Conservation (phyloP, 2,888 invertebrate genomes). For the Tanypteryx hageni region DNA sequence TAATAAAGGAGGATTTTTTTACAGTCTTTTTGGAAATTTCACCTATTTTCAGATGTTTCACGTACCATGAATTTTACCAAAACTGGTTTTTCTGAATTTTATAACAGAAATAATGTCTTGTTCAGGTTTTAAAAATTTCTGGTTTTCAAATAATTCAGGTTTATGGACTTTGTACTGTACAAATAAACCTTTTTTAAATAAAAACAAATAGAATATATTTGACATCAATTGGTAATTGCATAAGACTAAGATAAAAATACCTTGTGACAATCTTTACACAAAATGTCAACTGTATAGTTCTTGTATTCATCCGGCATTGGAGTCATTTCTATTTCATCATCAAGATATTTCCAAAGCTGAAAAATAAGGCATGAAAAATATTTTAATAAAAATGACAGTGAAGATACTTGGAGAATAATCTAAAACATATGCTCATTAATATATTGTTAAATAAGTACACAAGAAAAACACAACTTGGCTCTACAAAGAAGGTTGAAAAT, state of each 20-base stretch:
- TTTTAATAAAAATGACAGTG: too few species aligned
- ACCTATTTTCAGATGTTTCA: too few species aligned
- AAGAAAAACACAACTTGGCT: too few species aligned
- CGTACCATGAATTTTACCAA: too few species aligned
- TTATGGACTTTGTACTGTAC: conserved; percentile 61
- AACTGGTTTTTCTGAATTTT: too few species aligned
- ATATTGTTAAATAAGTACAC: too few species aligned
- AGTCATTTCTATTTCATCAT: conserved; percentile 87
- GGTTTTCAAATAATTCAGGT: neutral
- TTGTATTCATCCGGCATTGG: conserved; percentile 91
- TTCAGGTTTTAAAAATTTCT: neutral
- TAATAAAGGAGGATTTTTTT: too few species aligned
- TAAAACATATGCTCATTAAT: too few species aligned
- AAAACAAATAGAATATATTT: conserved; percentile 47
- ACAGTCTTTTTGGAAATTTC: too few species aligned
- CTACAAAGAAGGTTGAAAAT: too few species aligned
- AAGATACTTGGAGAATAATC: too few species aligned
- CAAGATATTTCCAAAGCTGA: conserved; percentile 88
- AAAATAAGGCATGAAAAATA: conserved; percentile 67
- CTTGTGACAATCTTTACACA: conserved; percentile 95
- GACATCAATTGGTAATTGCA: neutral
- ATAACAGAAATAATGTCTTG: neutral
- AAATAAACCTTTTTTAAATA: neutral
- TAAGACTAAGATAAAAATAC: conserved; percentile 75
- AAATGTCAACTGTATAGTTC: conserved; percentile 87